Conservation (phyloP, 2,797 vertebrate genomes). For the Remorina albescens region DNA sequence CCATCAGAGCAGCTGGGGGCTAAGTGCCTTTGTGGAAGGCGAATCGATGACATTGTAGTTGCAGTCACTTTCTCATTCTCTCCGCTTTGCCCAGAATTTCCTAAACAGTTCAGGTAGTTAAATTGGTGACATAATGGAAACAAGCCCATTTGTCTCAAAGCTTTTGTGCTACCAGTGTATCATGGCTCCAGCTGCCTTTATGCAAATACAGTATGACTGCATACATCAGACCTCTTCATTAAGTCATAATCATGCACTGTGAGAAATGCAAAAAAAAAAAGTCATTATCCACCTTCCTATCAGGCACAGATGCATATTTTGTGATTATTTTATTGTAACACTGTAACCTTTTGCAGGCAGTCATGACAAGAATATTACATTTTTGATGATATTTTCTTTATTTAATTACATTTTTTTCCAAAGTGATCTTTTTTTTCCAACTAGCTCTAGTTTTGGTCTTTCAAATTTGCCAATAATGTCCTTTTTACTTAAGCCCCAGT, state of each 20-base stretch:
- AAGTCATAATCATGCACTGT: slow-evolving; percentile 31
- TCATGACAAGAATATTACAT: background rate
- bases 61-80: slow-evolving; percentile 43
- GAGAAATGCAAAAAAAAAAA: slow-evolving; percentile 31
- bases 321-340: slow-evolving; percentile 9
- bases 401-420: background rate
- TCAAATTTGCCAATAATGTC: slow-evolving; percentile 32
- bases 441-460: background rate
- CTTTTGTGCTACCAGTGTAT: slow-evolving; percentile 8
- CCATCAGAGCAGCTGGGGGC: slow-evolving; percentile 56
- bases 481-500: slow-evolving; percentile 31
- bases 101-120: slow-evolving; percentile 37
- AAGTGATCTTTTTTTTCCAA: slow-evolving; percentile 15
- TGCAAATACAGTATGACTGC: slow-evolving; percentile 32
- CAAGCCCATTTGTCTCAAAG: slow-evolving; percentile 41
- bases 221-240: slow-evolving; percentile 44
- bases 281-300: slow-evolving; percentile 20
- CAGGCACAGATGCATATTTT: slow-evolving; percentile 24
- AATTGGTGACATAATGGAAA: slow-evolving; percentile 37
- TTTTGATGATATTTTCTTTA: background rate
- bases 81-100: slow-evolving; percentile 27
- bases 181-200: slow-evolving; percentile 20
- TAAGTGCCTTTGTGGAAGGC: slow-evolving; percentile 56
- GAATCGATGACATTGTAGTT: slow-evolving; percentile 44
- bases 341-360: background rate